A percentile compares a stretch with the other conserved stretches of the same genome.
Conservation (phyloP, 2,888 invertebrate species). For the Epinotia nisella region DNA sequence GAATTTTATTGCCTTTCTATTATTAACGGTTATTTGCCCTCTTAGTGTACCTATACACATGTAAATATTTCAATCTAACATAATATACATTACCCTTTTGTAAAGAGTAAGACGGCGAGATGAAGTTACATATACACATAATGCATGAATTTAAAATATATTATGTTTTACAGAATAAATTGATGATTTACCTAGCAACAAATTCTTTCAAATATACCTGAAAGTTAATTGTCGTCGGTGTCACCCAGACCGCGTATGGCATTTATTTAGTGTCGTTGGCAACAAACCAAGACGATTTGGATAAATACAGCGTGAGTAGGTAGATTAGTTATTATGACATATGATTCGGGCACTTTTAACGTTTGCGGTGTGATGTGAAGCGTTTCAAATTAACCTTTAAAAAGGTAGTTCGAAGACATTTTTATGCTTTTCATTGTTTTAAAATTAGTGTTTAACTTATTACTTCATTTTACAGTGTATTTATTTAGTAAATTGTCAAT, state of each 20-base stretch:
- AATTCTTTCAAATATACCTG: slow-evolving; percentile 19
- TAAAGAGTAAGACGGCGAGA: not conserved
- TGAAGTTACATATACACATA: not conserved
- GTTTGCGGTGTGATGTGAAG: slow-evolving; percentile 1
- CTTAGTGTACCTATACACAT: not conserved
- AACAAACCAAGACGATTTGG: slow-evolving; percentile 67
- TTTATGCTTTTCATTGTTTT: not conserved
- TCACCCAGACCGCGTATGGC: slow-evolving; percentile 70
- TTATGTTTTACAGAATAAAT: no score
- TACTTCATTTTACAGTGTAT: no score
- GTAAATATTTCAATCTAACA: not conserved
- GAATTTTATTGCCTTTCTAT: slow-evolving; percentile 66
- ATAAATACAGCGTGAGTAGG: slow-evolving; percentile 74
- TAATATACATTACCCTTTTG: not conserved
- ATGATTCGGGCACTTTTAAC: slow-evolving; percentile 15
- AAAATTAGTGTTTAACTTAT: not conserved
- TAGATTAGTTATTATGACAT: slow-evolving; percentile 76
- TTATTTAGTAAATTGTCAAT: no score
- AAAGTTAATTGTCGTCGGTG: slow-evolving; percentile 63
- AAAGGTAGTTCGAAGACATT: not conserved
- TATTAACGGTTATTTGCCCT: slow-evolving; percentile 44
- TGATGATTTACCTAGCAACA: no score
- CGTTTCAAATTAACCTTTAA: slow-evolving; percentile 2
- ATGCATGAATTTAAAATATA: no score
- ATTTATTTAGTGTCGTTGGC: slow-evolving; percentile 74